Percentiles rank a stretch among this genome's conserved stretches.
Conservation (phyloP, 1,140 invertebrate species). For the Oryzaephilus surinamensis region DNA sequence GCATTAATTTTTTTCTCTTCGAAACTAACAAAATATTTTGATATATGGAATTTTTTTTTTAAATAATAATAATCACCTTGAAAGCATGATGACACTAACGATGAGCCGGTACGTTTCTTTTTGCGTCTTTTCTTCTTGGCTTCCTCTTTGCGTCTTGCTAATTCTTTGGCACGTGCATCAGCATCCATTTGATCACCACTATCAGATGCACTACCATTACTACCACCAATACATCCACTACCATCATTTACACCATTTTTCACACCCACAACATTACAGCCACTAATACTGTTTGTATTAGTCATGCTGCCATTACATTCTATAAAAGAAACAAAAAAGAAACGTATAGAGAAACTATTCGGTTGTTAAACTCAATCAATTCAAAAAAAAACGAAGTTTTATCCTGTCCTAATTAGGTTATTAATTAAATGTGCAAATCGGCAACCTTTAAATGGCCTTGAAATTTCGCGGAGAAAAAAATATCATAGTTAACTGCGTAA, state of each 20-base stretch:
- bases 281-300: slow-evolving; percentile 20
- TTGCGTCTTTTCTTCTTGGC: slow-evolving; percentile 73
- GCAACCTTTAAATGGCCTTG: too few species aligned
- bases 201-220: slow-evolving; percentile 31
- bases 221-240: slow-evolving; percentile 15
- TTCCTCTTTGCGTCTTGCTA: slow-evolving; percentile 70
- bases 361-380: background rate
- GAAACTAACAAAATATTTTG: too few species aligned
- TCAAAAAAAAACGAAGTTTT: background rate
- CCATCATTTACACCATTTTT: too few species aligned
- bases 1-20: too few species aligned
- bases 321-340: slow-evolving; percentile 7
- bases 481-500: too few species aligned
- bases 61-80: slow-evolving; percentile 49
- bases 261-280: too few species aligned
- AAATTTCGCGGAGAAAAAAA: too few species aligned
- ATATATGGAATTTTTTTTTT: too few species aligned
- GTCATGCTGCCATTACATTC: slow-evolving; percentile 22
- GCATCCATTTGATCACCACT: slow-evolving; percentile 37
- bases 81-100: slow-evolving; percentile 77
- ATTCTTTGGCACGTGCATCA: slow-evolving; percentile 42
- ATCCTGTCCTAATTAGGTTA: background rate
- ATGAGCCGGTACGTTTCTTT: slow-evolving; percentile 79
- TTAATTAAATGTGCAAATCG: too few species aligned
- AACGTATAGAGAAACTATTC: background rate